phyloP scores from a whole-genome alignment of 2,888 invertebrate genomes.

The Calameuta filiformis region DNA sequence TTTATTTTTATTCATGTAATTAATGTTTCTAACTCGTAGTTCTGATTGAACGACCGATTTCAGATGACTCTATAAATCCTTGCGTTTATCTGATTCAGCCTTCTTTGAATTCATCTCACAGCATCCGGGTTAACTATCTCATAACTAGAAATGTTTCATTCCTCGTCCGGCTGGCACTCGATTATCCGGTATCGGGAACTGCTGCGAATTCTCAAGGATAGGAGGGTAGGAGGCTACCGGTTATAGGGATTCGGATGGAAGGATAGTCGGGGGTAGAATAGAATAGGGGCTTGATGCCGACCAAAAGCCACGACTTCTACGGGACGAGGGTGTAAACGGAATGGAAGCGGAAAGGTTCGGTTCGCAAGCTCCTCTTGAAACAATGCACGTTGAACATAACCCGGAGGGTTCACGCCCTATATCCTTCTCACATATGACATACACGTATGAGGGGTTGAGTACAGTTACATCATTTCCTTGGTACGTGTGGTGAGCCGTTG shows the following conservation, averaged over 20 bases:
- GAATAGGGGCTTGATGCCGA: neutral
- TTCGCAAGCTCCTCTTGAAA: constrained; percentile 15
- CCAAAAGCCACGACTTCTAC: neutral
- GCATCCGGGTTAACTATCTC: neutral
- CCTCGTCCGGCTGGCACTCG: neutral
- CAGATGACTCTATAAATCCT: neutral
- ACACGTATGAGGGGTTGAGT: neutral
- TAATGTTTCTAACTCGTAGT: neutral
- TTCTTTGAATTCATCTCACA: neutral
- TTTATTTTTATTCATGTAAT: neutral
- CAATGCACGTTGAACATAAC: constrained; percentile 30
- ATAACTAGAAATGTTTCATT: neutral
- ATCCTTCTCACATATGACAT: neutral
- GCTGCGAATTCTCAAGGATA: neutral
- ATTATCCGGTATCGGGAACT: neutral
- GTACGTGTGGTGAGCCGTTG: neutral
- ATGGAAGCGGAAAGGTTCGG: neutral
- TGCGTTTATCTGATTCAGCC: neutral
- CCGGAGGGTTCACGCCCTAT: constrained; percentile 1
- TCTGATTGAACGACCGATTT: neutral
- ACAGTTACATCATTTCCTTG: neutral
- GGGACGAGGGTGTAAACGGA: constrained; percentile 5
- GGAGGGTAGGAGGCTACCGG: neutral
- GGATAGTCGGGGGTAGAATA: neutral
- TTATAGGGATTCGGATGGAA: neutral